These are phyloP conservation scores for Lepidostoma basale DNA, from an alignment of 1,140 invertebrate species.

Conservation along the genomic window DNA sequence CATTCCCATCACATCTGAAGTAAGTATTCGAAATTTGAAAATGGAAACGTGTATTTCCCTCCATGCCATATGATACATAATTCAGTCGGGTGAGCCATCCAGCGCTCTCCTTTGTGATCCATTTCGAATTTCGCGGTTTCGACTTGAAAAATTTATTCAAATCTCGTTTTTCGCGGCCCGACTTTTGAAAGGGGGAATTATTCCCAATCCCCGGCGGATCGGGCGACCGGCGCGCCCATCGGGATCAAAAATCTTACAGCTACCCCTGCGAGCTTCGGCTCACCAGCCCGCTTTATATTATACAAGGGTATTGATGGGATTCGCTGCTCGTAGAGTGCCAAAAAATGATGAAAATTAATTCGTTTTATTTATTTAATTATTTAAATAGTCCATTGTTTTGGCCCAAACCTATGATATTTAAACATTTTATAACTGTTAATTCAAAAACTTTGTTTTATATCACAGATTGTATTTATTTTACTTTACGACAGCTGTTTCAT, in stretches of 20 bases:
- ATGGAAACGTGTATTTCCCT: background rate
- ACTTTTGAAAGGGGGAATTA: constrained; percentile 43
- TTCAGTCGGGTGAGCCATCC: constrained; percentile 27
- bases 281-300: background rate
- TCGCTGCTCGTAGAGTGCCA: no score
- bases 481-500: no score
- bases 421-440: no score
- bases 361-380: no score
- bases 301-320: no score
- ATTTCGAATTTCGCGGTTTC: constrained; percentile 35
- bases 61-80: constrained; percentile 28
- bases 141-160: constrained; percentile 44
- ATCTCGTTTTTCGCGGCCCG: constrained; percentile 44
- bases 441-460: no score
- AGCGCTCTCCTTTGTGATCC: constrained; percentile 43
- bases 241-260: background rate
- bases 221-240: background rate
- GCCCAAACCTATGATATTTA: no score
- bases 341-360: no score
- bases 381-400: no score
- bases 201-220: constrained; percentile 26
- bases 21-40: constrained; percentile 2
- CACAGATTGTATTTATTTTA: no score
- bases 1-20: no score
- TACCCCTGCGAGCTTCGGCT: background rate